These are phyloP conservation scores for Oryzias celebensis DNA, from an alignment of 2,113 vertebrate species.

Conservation along the genomic window DNA sequence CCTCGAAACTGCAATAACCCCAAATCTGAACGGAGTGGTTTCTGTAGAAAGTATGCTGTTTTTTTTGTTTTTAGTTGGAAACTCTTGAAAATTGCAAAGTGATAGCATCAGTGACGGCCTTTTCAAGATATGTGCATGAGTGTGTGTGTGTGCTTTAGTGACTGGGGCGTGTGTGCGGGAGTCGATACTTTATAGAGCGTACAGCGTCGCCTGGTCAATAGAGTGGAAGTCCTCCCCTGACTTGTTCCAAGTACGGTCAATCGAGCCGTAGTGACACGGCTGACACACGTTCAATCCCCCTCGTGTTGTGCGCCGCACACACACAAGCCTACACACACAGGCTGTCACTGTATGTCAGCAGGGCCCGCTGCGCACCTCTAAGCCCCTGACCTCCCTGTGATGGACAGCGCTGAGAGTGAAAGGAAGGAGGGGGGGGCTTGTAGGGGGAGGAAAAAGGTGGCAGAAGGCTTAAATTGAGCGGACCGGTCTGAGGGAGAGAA, in stretches of 20 bases:
- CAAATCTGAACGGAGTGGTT: no score
- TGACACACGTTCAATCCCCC: constrained; percentile 63
- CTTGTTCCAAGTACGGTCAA: constrained; percentile 71
- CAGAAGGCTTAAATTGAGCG: constrained; percentile 49
- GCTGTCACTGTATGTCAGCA: constrained; percentile 24
- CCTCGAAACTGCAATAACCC: constrained; percentile 25
- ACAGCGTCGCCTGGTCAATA: constrained; percentile 62
- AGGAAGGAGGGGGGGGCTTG: constrained; percentile 24
- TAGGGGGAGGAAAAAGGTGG: constrained; percentile 11
- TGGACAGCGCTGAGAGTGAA: constrained; percentile 39
- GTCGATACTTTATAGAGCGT: constrained; percentile 73
- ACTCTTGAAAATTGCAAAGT: constrained; percentile 10
- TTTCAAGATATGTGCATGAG: constrained; percentile 23
- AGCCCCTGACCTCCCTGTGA: constrained; percentile 32
- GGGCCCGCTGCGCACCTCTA: constrained; percentile 10
- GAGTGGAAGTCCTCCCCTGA: constrained; percentile 70
- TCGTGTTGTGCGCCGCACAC: constrained; percentile 11
- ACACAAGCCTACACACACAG: constrained; percentile 15
- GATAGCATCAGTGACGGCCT: constrained; percentile 13
- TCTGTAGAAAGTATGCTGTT: no score
- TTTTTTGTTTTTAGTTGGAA: not conserved
- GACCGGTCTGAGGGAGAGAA: constrained; percentile 36
- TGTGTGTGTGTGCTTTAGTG: constrained; percentile 29
- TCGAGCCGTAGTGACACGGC: constrained; percentile 60
- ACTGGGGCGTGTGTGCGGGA: constrained; percentile 43